Percentiles rank a stretch among this genome's conserved stretches.
Evolutionary conservation across 2,888 invertebrate genomes (phyloP).

Genomic region (Harpagoxenus sublaevis): DNA sequence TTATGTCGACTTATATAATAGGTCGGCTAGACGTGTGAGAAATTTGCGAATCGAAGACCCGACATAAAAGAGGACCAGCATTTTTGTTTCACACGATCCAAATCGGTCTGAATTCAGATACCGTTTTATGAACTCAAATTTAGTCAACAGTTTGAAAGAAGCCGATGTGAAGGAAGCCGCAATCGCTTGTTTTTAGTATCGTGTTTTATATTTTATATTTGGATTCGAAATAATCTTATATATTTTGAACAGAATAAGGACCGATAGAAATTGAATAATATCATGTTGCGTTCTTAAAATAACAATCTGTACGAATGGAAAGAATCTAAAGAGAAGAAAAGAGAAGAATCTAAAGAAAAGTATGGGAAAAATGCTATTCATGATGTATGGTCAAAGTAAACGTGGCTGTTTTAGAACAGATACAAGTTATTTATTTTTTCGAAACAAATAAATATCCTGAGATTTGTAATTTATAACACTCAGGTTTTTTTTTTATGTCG

Average conservation of each 20-base stretch:
- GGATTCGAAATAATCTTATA: background rate
- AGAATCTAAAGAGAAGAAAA: background rate
- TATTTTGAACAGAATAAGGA: background rate
- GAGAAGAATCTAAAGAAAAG: background rate
- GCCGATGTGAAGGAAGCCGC: background rate
- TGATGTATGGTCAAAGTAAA: background rate
- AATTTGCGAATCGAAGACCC: background rate
- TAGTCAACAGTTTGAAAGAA: background rate
- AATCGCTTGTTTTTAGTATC: background rate
- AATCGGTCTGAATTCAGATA: background rate
- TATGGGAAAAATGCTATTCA: background rate
- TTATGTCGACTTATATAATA: background rate
- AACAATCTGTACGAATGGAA: background rate
- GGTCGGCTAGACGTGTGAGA: background rate
- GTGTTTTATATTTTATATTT: background rate
- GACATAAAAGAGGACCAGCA: background rate
- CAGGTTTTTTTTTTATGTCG: background rate
- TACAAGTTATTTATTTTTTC: background rate
- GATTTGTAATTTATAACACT: background rate
- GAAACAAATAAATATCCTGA: background rate
- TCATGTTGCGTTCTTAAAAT: background rate
- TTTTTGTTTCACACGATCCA: background rate
- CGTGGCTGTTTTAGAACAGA: background rate
- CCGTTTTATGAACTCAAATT: background rate
- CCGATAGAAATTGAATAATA: background rate